A percentile compares a stretch with the other conserved stretches of the same genome.
phyloP scores from a whole-genome alignment of 1,140 invertebrate species.

The Leptopilina boulardi region DNA sequence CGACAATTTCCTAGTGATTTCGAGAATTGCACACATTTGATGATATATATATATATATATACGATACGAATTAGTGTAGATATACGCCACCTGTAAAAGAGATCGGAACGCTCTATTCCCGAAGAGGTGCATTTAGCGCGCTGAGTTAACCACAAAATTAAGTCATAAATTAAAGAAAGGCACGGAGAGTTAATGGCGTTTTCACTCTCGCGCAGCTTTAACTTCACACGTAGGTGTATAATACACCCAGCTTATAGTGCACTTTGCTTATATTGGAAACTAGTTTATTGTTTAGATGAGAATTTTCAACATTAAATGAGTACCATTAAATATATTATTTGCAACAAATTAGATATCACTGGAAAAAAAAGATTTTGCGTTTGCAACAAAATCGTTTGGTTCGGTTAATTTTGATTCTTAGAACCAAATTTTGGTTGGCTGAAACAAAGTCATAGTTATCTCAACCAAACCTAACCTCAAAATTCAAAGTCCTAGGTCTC shows the following conservation, averaged over 20 bases:
- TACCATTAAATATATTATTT: background rate
- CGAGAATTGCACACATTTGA: background rate
- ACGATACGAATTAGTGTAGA: background rate
- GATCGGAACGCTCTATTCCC: slow-evolving; percentile 13
- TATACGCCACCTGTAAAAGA: slow-evolving; percentile 24
- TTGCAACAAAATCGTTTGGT: too few species aligned
- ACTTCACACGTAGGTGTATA: slow-evolving; percentile 28
- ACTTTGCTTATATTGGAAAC: background rate
- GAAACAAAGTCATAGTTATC: too few species aligned
- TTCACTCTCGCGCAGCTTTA: background rate
- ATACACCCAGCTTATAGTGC: background rate
- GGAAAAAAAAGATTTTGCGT: too few species aligned
- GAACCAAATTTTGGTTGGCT: too few species aligned
- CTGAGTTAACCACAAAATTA: slow-evolving; percentile 33
- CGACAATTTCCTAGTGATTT: slow-evolving; percentile 30
- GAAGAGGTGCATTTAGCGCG: slow-evolving; percentile 30
- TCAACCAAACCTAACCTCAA: too few species aligned
- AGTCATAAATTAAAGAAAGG: slow-evolving; percentile 34
- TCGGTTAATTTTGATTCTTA: too few species aligned
- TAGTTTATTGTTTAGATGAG: slow-evolving; percentile 10
- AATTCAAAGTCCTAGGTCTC: too few species aligned
- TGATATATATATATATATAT: too few species aligned
- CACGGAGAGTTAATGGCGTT: slow-evolving; percentile 29
- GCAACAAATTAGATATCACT: slow-evolving; percentile 27
- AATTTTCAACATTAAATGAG: slow-evolving; percentile 19